Conservation (phyloP, 2,797 vertebrate genomes). For the Carapus acus region DNA sequence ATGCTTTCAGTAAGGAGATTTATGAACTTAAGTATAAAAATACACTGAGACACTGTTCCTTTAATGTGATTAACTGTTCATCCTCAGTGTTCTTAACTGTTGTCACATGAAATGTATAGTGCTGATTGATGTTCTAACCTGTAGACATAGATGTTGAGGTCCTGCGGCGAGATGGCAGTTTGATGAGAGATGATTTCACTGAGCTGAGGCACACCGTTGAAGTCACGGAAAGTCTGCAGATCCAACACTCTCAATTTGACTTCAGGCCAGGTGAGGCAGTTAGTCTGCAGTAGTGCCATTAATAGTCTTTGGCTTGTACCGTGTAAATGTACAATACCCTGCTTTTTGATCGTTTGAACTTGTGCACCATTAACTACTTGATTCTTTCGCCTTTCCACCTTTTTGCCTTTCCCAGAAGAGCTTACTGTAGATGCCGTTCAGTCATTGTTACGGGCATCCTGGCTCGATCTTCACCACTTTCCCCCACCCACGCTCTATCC, state of each 20-base stretch:
- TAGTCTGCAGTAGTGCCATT: too few species aligned
- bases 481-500: conserved; percentile 76
- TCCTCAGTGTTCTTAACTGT: too few species aligned
- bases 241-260: conserved; percentile 44
- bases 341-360: too few species aligned
- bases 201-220: conserved; percentile 46
- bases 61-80: too few species aligned
- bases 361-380: neutral
- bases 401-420: conserved; percentile 57
- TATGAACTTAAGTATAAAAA: neutral
- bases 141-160: conserved; percentile 69
- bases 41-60: too few species aligned
- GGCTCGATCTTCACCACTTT: conserved; percentile 77
- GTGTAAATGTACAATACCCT: too few species aligned
- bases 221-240: conserved; percentile 32
- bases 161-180: conserved; percentile 68
- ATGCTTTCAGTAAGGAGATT: conserved; percentile 32
- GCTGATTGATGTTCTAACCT: neutral
- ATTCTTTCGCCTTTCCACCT: neutral
- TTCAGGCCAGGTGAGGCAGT: conserved; percentile 53
- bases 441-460: conserved; percentile 70
- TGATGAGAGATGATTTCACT: conserved; percentile 29
- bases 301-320: too few species aligned
- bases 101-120: too few species aligned
- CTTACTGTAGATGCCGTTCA: conserved; percentile 69